These are phyloP conservation scores for Andrena bicolor DNA, from an alignment of 2,888 invertebrate genomes.

Conservation along the genomic window DNA sequence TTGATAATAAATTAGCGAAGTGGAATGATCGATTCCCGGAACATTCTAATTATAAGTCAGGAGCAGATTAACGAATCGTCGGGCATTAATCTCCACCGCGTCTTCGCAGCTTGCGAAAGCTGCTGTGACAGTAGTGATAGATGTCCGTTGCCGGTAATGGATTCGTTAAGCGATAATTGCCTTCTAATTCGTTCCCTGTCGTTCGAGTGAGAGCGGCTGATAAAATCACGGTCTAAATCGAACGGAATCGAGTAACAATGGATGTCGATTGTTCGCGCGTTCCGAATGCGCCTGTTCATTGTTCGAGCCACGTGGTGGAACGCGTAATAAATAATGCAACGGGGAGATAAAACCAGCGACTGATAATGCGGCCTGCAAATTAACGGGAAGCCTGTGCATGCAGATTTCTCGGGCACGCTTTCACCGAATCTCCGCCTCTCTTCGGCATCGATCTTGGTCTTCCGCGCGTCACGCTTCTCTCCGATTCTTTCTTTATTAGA, in stretches of 20 bases:
- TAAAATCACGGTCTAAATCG: not conserved
- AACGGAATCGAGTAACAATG: not conserved
- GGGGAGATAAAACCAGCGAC: constrained; percentile 19
- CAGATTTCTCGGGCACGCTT: constrained; percentile 55
- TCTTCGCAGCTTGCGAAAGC: too few species aligned
- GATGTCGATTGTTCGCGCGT: not conserved
- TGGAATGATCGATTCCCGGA: too few species aligned
- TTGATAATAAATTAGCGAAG: too few species aligned
- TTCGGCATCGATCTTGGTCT: not conserved
- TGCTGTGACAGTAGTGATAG: too few species aligned
- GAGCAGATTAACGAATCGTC: too few species aligned
- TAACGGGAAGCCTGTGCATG: constrained; percentile 33
- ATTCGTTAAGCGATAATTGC: too few species aligned
- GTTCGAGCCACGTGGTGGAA: not conserved
- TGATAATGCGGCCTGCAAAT: constrained; percentile 38
- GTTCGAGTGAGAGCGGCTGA: too few species aligned
- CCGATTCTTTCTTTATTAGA: not conserved
- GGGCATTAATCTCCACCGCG: too few species aligned
- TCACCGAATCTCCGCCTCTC: constrained; percentile 49
- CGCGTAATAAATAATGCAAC: constrained; percentile 31
- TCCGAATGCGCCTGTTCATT: constrained; percentile 14
- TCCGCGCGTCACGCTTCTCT: constrained; percentile 28
- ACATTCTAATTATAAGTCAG: too few species aligned
- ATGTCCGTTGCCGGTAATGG: too few species aligned
- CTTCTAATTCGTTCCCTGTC: too few species aligned